Conservation (phyloP, 2,888 invertebrate species). For the Cartodere bifasciata region DNA sequence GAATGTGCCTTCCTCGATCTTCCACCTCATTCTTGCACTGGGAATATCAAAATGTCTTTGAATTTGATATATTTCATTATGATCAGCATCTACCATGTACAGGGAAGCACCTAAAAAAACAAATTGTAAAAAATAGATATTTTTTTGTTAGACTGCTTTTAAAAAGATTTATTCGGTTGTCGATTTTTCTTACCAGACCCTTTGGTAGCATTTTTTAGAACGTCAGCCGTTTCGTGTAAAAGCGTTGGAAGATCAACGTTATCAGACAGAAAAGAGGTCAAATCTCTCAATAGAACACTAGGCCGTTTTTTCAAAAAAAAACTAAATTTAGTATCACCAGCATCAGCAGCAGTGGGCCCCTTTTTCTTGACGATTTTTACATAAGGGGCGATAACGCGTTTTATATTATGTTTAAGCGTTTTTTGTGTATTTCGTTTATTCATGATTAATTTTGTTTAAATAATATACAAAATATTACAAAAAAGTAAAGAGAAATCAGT, state of each 20-base stretch:
- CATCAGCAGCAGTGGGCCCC: constrained; percentile 18
- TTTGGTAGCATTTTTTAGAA: constrained; percentile 42
- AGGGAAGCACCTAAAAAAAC: constrained; percentile 40
- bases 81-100: constrained; percentile 41
- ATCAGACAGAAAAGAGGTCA: constrained; percentile 40
- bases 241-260: constrained; percentile 42
- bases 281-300: constrained; percentile 27
- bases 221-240: constrained; percentile 44
- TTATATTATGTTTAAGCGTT: no score
- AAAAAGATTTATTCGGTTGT: constrained; percentile 3
- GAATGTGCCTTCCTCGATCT: constrained; percentile 41
- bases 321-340: constrained; percentile 24
- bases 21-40: constrained; percentile 39
- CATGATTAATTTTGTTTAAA: no score
- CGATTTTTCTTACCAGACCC: constrained; percentile 36
- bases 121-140: no score
- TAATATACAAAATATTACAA: no score
- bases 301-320: constrained; percentile 32
- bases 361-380: constrained; percentile 31
- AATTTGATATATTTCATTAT: constrained; percentile 43
- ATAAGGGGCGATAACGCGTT: constrained; percentile 48
- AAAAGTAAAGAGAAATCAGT: no score
- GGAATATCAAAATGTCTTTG: constrained; percentile 31
- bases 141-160: neutral
- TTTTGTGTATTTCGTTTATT: no score